phyloP scores from a whole-genome alignment of 2,888 invertebrate species.

The Schizaphis graminum region DNA sequence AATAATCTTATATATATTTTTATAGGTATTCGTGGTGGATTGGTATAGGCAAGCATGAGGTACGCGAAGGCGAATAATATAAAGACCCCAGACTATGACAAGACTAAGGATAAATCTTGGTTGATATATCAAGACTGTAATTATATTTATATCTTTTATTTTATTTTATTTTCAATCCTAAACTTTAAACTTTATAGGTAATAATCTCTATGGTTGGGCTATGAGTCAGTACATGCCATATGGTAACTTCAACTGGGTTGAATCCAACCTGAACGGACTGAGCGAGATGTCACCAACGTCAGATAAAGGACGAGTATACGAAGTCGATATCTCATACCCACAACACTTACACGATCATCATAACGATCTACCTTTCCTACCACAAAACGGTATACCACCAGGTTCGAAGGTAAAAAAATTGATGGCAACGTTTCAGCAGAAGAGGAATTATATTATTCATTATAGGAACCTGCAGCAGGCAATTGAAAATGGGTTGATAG shows the following conservation, averaged over 20 bases:
- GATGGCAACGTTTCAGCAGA: too few relatives aligned
- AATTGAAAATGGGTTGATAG: slow-evolving; percentile 57
- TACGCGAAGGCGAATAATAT: too few relatives aligned
- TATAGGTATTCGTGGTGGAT: too few relatives aligned
- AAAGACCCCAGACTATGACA: not conserved
- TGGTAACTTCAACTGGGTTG: not conserved
- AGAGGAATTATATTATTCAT: not conserved
- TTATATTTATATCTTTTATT: too few relatives aligned
- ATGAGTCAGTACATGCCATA: too few relatives aligned
- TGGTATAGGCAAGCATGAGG: too few relatives aligned
- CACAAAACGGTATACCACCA: not conserved
- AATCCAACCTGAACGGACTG: not conserved
- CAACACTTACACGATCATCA: not conserved
- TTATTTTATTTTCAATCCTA: too few relatives aligned
- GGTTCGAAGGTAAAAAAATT: not conserved
- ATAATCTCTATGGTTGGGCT: too few relatives aligned
- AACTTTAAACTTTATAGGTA: too few relatives aligned
- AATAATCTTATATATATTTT: too few relatives aligned
- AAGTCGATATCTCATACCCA: not conserved
- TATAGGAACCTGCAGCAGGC: not conserved
- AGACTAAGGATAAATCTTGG: slow-evolving; percentile 21
- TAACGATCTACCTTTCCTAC: not conserved
- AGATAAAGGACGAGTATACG: not conserved
- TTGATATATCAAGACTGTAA: not conserved
- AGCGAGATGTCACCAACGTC: not conserved